These are phyloP conservation scores for Mormyrus hasselquistii DNA, from an alignment of 2,797 vertebrate genomes.

Conservation along the genomic window DNA sequence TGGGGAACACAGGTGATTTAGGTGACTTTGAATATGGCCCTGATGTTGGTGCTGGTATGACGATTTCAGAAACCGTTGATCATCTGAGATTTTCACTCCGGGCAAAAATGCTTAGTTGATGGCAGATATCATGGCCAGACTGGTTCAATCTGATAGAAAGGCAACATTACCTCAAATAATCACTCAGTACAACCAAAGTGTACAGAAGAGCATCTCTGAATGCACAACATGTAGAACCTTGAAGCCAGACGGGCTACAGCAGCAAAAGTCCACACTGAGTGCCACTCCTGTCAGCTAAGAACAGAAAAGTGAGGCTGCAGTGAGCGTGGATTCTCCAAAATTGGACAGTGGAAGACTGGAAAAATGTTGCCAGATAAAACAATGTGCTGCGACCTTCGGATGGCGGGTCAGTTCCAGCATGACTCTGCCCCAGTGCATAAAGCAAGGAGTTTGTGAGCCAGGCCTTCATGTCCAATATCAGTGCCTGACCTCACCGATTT, in stretches of 20 bases:
- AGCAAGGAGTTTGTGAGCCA: background rate
- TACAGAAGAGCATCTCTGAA: background rate
- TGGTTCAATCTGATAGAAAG: background rate
- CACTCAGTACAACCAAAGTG: background rate
- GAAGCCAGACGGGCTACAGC: background rate
- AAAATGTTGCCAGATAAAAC: too few relatives aligned
- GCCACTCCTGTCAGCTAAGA: background rate
- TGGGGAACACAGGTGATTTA: background rate
- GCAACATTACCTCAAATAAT: background rate
- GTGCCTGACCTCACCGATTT: background rate
- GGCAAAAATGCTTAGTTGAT: background rate
- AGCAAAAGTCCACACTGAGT: background rate
- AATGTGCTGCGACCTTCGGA: too few relatives aligned
- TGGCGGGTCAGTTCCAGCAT: background rate
- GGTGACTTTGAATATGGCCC: background rate
- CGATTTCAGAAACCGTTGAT: background rate
- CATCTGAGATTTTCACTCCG: background rate
- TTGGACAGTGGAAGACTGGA: too few relatives aligned
- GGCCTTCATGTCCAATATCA: background rate
- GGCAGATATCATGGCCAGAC: background rate
- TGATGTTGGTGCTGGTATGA: background rate
- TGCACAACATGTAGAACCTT: background rate
- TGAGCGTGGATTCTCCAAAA: background rate
- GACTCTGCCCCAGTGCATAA: background rate
- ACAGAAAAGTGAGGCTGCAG: background rate